A percentile compares a stretch with the other conserved stretches of the same genome.
These are phyloP conservation scores for Autographa pulchrina DNA, from an alignment of 2,888 invertebrate species.

Conservation along the genomic window DNA sequence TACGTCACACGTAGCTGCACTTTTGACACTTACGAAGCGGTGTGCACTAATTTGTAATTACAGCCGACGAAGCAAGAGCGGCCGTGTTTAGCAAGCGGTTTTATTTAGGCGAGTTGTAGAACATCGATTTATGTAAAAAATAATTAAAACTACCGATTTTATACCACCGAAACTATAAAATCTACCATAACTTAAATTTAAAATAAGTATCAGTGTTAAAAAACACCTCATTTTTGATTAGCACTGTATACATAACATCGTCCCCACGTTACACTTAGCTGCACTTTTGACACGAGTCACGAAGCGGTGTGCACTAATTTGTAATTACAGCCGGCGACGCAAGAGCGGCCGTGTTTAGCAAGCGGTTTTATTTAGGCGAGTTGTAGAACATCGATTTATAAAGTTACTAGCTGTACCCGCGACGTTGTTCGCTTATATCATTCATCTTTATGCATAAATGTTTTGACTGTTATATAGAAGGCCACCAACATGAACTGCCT, in stretches of 20 bases:
- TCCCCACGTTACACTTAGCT: constrained; percentile 70
- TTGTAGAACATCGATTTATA: constrained; percentile 26
- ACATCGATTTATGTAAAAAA: too few relatives aligned
- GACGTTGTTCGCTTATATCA: too few relatives aligned
- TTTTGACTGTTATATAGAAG: too few relatives aligned
- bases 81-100: too few relatives aligned
- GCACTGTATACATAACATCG: constrained; percentile 49
- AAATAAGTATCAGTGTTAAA: too few relatives aligned
- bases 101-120: too few relatives aligned
- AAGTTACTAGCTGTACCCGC: too few relatives aligned
- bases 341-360: constrained; percentile 38
- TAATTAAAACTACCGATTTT: too few relatives aligned
- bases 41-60: constrained; percentile 82
- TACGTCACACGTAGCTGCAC: constrained; percentile 73
- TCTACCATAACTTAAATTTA: too few relatives aligned
- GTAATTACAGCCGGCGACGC: constrained; percentile 72
- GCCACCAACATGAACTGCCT: too few relatives aligned
- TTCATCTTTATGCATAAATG: too few relatives aligned
- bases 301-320: constrained; percentile 75
- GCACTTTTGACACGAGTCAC: constrained; percentile 77
- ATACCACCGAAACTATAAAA: too few relatives aligned
- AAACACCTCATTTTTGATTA: constrained; percentile 18
- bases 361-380: constrained; percentile 36
- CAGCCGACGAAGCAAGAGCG: constrained; percentile 43
- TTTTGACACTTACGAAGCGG: constrained; percentile 72